A percentile compares a stretch with the other conserved stretches of the same genome.
Conservation (phyloP, 2,888 invertebrate species). For the Acrocyrtus sp. region DNA sequence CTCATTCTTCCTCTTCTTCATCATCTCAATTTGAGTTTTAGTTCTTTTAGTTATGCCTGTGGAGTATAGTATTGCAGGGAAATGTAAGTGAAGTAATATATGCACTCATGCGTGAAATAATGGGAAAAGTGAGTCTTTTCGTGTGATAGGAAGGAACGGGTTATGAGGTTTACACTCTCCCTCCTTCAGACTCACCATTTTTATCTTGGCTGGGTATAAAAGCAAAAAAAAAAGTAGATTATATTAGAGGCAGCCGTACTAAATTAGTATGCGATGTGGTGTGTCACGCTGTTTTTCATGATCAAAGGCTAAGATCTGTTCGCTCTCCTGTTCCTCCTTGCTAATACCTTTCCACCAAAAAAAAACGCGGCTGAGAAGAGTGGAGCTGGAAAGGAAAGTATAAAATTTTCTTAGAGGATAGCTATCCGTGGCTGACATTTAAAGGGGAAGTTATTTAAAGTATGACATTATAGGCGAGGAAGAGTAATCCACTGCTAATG, state of each 20-base stretch:
- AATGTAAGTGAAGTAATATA: slow-evolving; percentile 43
- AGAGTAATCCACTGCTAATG: not conserved
- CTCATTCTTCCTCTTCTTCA: not conserved
- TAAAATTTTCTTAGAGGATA: not conserved
- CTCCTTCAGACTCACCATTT: too few species aligned
- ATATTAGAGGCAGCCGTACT: slow-evolving; percentile 60
- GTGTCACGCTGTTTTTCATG: slow-evolving; percentile 58
- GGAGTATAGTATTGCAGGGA: too few species aligned
- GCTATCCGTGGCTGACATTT: too few species aligned
- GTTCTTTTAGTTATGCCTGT: too few species aligned
- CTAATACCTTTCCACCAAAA: too few species aligned
- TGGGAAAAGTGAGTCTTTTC: slow-evolving; percentile 53
- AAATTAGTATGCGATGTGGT: slow-evolving; percentile 63
- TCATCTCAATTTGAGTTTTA: too few species aligned
- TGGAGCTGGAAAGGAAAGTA: not conserved
- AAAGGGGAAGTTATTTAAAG: too few species aligned
- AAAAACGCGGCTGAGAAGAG: too few species aligned
- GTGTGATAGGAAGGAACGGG: slow-evolving; percentile 47
- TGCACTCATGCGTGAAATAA: slow-evolving; percentile 51
- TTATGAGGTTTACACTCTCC: too few species aligned
- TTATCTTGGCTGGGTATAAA: slow-evolving; percentile 8
- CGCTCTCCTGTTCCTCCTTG: not conserved
- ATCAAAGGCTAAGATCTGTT: slow-evolving; percentile 50
- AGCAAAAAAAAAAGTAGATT: slow-evolving; percentile 60
- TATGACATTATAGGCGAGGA: too few species aligned